Evolutionary conservation across 2,113 vertebrate species (phyloP), one percentile per base, ranked within the genome.

Genomic region (Chamaea fasciata): DNA sequence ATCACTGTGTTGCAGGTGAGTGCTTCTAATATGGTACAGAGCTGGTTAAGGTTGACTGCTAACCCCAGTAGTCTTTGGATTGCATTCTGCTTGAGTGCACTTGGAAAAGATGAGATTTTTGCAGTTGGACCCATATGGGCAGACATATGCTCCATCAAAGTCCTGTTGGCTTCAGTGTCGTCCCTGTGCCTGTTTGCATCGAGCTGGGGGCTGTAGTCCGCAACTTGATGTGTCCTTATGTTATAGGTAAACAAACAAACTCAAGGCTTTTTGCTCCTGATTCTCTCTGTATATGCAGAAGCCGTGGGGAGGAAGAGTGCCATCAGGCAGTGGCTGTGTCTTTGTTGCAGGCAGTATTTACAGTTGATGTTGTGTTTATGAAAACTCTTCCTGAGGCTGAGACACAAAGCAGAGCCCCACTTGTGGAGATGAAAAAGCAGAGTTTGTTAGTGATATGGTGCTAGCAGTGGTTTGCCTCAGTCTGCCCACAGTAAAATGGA

Each of bases 131-230:
- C 83, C 94, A 92, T 93, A 92, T 94, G 88, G 88, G 65, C 76
- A 90, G 77, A 65, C 93, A 93, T 96, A 94, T 93, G 95, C 31
- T 94, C 28, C n/a, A 7, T 53, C 83, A 24, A 22, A 95, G 68
- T 81, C 69, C 56, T 53, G 41, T 83, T 95, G 90, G 73, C 88
- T 87, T 94, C 64, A 35, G 86, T 64, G 41, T 57, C 15, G 0
- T 60, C 79, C 49, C 57, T 64, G 73, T 0, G 4, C 85, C 86
- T 93, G 69, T 92, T 71, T 52, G 30, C 52, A n/a, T 74, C 5
- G 15, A 64, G 52, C 73, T 83, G 47, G 41, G 24, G 59, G 56
- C 71, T 44, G 33, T 19, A 47, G 59, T 59, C 78, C 22, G 0
- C 64, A 80, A 76, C 79, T 94, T 67, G 69, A 93, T 67, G 64